Percentiles rank a stretch among this genome's conserved stretches.
Evolutionary conservation across 2,113 vertebrate genomes (phyloP).

Genomic region (Neodontobutis hainanensis): DNA sequence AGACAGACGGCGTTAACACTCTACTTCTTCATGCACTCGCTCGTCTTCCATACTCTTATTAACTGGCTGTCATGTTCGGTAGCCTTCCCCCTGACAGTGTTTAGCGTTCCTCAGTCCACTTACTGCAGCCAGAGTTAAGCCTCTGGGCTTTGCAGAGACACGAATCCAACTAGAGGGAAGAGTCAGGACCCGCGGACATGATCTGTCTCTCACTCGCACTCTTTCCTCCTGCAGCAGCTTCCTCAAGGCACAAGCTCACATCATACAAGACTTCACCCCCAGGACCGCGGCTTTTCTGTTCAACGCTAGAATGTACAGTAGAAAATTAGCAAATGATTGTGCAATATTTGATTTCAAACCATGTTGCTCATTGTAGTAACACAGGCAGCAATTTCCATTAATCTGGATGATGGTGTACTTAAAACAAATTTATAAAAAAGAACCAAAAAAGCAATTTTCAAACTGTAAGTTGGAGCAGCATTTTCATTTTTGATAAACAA

Average conservation of each 20-base stretch:
- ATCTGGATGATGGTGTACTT: no score
- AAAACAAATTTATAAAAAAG: no score
- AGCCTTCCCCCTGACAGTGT: conserved; percentile 62
- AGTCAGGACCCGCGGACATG: conserved; percentile 53
- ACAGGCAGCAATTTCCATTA: no score
- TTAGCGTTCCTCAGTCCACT: conserved; percentile 71
- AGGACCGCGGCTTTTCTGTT: not conserved
- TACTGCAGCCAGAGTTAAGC: conserved; percentile 66
- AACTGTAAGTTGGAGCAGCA: no score
- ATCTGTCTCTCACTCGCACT: conserved; percentile 57
- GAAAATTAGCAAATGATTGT: not conserved
- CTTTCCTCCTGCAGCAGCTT: conserved; percentile 33
- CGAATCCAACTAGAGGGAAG: conserved; percentile 58
- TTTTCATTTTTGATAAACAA: no score
- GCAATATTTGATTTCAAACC: not conserved
- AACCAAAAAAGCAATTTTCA: no score
- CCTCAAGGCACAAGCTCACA: conserved; percentile 14
- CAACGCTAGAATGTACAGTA: not conserved
- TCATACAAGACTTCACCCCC: conserved; percentile 5
- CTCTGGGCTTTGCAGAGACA: conserved; percentile 69
- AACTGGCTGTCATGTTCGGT: conserved; percentile 75
- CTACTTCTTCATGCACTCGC: conserved; percentile 26
- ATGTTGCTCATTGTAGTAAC: no score
- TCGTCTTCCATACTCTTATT: conserved; percentile 67
- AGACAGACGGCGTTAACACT: conserved; percentile 28